phyloP scores from a whole-genome alignment of 2,797 vertebrate genomes.

The Danio choprae region DNA sequence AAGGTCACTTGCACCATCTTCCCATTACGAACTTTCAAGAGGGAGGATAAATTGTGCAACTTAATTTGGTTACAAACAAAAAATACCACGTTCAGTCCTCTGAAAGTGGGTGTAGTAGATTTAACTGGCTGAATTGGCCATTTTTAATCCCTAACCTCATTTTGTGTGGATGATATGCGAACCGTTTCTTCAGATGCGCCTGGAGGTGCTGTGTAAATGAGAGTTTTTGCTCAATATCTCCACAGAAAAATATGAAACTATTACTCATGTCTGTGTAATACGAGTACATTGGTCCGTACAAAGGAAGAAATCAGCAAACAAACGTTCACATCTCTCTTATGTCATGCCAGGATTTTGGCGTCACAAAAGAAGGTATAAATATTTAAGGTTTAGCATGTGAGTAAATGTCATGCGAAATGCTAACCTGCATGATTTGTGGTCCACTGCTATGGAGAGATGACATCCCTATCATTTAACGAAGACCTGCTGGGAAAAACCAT shows the following conservation, averaged over 20 bases:
- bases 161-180: constrained; percentile 54
- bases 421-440: not conserved
- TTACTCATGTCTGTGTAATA: constrained; percentile 75
- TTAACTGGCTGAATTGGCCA: not conserved
- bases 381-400: not conserved
- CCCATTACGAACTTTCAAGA: not conserved
- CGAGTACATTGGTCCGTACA: constrained; percentile 80
- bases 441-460: not conserved
- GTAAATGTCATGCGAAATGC: constrained; percentile 16
- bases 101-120: not conserved
- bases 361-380: not conserved
- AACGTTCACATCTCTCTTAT: constrained; percentile 49
- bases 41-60: not conserved
- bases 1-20: not conserved
- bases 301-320: constrained; percentile 79
- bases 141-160: constrained; percentile 8
- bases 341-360: constrained; percentile 14
- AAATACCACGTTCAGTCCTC: not conserved
- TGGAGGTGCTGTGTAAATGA: constrained; percentile 80
- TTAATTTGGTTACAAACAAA: not conserved
- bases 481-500: not conserved
- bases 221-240: constrained; percentile 76
- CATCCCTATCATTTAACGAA: not conserved
- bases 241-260: constrained; percentile 66
- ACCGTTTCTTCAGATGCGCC: constrained; percentile 66